Evolutionary conservation across 1,140 invertebrate species (phyloP).

Genomic region (Ostrea denselamellosa): DNA sequence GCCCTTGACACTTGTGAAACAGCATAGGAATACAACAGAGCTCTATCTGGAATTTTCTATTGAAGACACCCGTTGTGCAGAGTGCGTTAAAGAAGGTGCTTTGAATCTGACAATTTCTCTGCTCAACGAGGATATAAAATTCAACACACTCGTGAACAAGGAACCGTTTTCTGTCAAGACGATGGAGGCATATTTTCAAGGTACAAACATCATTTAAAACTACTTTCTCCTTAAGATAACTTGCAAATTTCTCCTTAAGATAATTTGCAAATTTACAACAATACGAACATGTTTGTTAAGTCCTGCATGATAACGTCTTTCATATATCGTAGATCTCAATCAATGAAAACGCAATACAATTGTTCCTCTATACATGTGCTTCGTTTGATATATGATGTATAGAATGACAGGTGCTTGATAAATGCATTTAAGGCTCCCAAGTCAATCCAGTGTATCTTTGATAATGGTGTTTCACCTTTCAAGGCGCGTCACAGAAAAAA

Average conservation of each 20-base stretch:
- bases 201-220: neutral
- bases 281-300: too few species aligned
- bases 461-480: too few species aligned
- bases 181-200: neutral
- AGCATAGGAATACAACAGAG: neutral
- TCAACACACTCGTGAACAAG: neutral
- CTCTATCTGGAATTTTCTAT: neutral
- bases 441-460: too few species aligned
- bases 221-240: neutral
- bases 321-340: too few species aligned
- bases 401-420: too few species aligned
- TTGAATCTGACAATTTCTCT: neutral
- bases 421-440: too few species aligned
- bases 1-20: neutral
- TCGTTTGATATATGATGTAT: neutral
- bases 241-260: neutral
- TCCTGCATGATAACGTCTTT: neutral
- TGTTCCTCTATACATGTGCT: neutral
- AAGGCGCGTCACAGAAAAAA: too few species aligned
- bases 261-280: neutral
- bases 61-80: neutral
- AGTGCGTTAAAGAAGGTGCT: neutral
- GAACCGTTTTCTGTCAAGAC: neutral
- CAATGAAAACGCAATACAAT: neutral
- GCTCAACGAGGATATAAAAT: neutral